Evolutionary conservation across 2,888 invertebrate species (phyloP).

Genomic region (Cacoxenus indagator): DNA sequence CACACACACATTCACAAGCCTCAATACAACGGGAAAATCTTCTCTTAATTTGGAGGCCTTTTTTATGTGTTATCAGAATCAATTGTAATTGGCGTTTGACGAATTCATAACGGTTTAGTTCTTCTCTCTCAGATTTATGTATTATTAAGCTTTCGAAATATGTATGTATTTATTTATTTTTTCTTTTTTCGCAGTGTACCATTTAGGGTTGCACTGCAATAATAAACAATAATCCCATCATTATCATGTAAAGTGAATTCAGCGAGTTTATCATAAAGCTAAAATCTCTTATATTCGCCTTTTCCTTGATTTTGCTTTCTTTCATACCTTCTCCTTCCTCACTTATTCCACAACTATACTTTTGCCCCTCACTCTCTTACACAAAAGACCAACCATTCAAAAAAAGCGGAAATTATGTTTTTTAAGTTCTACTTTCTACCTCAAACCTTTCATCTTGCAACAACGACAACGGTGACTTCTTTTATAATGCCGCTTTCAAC

Average conservation of each 20-base stretch:
- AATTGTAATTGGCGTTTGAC: constrained; percentile 54
- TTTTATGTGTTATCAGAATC: constrained; percentile 15
- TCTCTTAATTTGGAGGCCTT: constrained; percentile 13
- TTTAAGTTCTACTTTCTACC: constrained; percentile 39
- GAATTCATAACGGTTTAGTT: constrained; percentile 34
- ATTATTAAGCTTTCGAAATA: constrained; percentile 5
- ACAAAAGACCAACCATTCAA: background rate
- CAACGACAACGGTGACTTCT: no score
- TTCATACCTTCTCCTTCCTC: constrained; percentile 17
- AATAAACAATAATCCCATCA: constrained; percentile 63
- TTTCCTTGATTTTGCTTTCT: constrained; percentile 16
- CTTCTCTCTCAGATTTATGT: background rate
- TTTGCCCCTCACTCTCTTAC: constrained; percentile 26
- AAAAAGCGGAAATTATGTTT: constrained; percentile 64
- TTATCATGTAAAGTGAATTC: constrained; percentile 45
- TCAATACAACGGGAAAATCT: background rate
- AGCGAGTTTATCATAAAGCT: constrained; percentile 47
- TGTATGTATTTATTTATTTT: background rate
- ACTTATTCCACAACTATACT: background rate
- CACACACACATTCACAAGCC: constrained; percentile 15
- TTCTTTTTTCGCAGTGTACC: constrained; percentile 9
- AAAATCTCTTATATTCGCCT: constrained; percentile 42
- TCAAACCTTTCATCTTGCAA: no score
- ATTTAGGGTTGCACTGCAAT: constrained; percentile 3
- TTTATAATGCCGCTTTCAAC: no score